Base-by-base conservation (phyloP, 2,888 invertebrate genomes). In the Piscicola geometra region DNA sequence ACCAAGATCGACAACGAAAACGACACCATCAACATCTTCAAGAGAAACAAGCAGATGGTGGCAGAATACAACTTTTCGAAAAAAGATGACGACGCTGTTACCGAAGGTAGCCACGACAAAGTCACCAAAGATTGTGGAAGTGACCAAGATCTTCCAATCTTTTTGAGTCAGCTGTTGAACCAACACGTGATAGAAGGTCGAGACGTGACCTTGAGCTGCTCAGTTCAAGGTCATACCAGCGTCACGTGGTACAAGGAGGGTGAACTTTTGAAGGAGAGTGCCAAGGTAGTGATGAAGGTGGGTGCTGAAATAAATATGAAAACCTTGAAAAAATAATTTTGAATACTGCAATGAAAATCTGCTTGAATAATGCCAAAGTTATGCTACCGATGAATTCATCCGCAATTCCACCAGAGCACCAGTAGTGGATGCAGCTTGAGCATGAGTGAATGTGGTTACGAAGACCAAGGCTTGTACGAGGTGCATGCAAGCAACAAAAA, bases 1-100 rank as follows among this genome's bases (percentile, higher is more conserved):
- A 56, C 60, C 25, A 56, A 56, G 60, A 56, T 56, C 25, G 60
- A 56, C 60, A 56, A 56, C n/a, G 60, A 56, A 25, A 56, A 56
- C n/a, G 60, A 56, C 25, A 56, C 60, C 5, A 18, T 56, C n/a
- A 56, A 56, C 60, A 56, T 56, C 25, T 56, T 56, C 25, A 56
- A 21, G 3, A 56, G n/a, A 21, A 56, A 56, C 5, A 56, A 56
- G n/a, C 60, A 56, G n/a, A 56, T 56, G 60, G 15, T 56, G 5
- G 60, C 60, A 5, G 60, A 56, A 21, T 56, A 56, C 60, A 56
- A 56, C 60, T 56, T 56, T 21, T n/a, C 60, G 25, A 56, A 56
- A 56, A 56, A 56, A 56, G 60, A 56, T 15, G 25, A n/a, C n/a
- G 60, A 56, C 3, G 3, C n/a, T 25, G 3, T 18, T 3, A 21